Percentiles rank a stretch among this genome's conserved stretches.
Evolutionary conservation across 2,113 vertebrate genomes (phyloP).

Genomic region (Lipotes vexillifer): DNA sequence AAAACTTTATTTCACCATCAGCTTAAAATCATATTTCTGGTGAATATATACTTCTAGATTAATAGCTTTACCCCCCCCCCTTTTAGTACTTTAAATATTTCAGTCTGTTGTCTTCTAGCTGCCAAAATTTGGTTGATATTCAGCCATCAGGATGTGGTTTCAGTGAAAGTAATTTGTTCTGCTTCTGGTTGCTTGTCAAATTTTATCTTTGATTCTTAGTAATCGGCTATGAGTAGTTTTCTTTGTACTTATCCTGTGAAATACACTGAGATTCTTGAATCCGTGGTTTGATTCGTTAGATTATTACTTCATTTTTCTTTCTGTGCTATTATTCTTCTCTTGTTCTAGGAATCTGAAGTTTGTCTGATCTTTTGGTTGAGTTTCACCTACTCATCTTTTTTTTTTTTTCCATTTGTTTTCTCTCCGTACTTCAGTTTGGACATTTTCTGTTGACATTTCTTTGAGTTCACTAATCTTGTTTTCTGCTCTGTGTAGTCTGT

Average conservation of each 20-base stretch:
- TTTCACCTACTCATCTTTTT: not conserved
- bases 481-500: not conserved
- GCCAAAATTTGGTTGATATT: not conserved
- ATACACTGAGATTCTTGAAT: not conserved
- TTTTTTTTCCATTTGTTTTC: not conserved
- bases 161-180: not conserved
- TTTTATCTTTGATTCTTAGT: constrained; percentile 16
- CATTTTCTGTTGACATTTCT: not conserved
- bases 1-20: not conserved
- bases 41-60: not conserved
- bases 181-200: not conserved
- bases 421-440: not conserved
- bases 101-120: not conserved
- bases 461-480: not conserved
- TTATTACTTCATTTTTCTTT: not conserved
- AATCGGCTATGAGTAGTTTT: not conserved
- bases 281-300: not conserved
- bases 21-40: not conserved
- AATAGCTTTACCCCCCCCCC: not conserved
- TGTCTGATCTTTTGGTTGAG: not conserved
- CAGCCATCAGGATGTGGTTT: not conserved
- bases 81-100: not conserved
- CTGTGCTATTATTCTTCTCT: not conserved
- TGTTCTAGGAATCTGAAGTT: not conserved
- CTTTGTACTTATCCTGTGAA: not conserved